phyloP scores from a whole-genome alignment of 2,797 vertebrate genomes.

The Acanthornis magna region DNA sequence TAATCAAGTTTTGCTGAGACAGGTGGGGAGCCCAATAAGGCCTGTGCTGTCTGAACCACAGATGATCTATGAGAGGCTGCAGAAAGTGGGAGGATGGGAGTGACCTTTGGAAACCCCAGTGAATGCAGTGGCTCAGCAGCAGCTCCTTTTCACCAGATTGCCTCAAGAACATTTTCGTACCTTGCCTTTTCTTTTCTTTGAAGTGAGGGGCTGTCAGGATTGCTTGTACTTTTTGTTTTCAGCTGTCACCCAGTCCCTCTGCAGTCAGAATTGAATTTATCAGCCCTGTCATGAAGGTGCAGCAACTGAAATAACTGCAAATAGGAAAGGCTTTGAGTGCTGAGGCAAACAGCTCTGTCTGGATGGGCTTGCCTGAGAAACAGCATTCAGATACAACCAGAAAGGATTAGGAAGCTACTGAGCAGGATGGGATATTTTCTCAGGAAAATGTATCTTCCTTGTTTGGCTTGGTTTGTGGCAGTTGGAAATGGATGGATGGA shows the following conservation, averaged over 20 bases:
- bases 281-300: not conserved
- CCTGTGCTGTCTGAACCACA: not conserved
- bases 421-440: not conserved
- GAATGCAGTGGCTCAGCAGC: not conserved
- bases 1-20: not conserved
- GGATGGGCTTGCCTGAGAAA: not conserved
- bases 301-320: constrained; percentile 25
- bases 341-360: not conserved
- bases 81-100: not conserved
- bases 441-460: not conserved
- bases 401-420: not conserved
- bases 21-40: not conserved
- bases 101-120: not conserved
- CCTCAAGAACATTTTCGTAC: not conserved
- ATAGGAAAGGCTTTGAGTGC: not conserved
- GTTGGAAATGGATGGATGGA: not conserved
- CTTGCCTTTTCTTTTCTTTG: constrained; percentile 18
- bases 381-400: not conserved
- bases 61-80: not conserved
- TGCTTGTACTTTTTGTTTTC: constrained; percentile 35
- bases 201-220: constrained; percentile 24
- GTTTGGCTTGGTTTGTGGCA: not conserved
- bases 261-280: constrained; percentile 39
- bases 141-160: not conserved
- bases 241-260: constrained; percentile 11